Evolutionary conservation across 1,140 invertebrate genomes (phyloP).

Genomic region (Ostrea denselamellosa): DNA sequence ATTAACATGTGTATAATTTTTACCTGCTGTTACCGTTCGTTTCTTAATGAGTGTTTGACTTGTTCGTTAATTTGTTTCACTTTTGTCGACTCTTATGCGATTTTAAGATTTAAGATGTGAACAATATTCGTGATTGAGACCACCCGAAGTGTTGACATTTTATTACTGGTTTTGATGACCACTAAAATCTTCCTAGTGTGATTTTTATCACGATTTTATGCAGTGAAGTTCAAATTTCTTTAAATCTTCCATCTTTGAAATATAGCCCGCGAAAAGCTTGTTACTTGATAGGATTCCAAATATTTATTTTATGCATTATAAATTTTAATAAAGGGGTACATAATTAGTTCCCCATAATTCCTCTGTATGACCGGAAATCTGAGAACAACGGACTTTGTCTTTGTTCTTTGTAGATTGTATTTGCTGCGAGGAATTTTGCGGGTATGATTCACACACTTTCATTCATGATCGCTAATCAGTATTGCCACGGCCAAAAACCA

Average conservation of each 20-base stretch:
- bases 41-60: background rate
- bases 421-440: background rate
- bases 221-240: background rate
- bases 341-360: background rate
- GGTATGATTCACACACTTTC: background rate
- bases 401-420: background rate
- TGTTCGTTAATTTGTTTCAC: background rate
- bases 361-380: background rate
- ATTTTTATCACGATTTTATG: background rate
- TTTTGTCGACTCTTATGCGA: background rate
- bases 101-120: background rate
- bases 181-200: background rate
- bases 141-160: background rate
- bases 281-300: background rate
- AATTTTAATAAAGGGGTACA: background rate
- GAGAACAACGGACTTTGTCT: background rate
- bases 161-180: background rate
- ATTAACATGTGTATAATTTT: no score
- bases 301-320: conserved; percentile 1
- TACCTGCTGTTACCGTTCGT: no score
- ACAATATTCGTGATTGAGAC: background rate
- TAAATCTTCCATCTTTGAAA: background rate
- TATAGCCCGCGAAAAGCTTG: background rate
- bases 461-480: background rate
- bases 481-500: background rate